Base-by-base conservation (phyloP, 2,797 vertebrate species). In the Amblyopsis hoosieri region DNA sequence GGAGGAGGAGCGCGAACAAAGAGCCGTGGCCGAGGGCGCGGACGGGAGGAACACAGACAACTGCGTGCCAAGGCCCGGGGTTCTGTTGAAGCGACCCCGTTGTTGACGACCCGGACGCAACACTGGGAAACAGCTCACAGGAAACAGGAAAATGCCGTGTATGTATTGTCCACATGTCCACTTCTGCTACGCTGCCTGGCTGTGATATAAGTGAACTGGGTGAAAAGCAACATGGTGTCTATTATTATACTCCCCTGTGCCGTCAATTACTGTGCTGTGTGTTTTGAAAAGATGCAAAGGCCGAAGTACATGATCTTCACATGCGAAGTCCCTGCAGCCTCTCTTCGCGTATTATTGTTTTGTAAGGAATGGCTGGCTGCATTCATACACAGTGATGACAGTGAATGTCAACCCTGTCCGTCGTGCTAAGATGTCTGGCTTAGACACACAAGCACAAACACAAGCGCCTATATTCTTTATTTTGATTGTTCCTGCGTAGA, bases 201-300 rank as follows among this genome's bases (percentile, higher is more conserved):
- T 83, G 72, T 81, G 78, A 90, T 87, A 79, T 81, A 89, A 85
- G 88, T 90, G 85, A 86, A 83, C 77, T 76, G 77, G 85, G 85
- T 81, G 81, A 79, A 88, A 37, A 37, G 33, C 33, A 37, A 37
- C 33, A 37, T 37, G 7, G 33, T 6, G 33, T 37, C 33, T 37
- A 37, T 37, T 37, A 37, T 37, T 37, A 37, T 72, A 71, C 65
- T 70, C 80, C 81, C 81, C 56, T 46, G 72, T 76, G 81, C 78
- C 45, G 82, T 72, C 75, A 90, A 89, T 89, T 80, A 88, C 80
- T 55, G 62, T 47, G 45, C 23, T 23, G 23, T 33, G 45, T 45
- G 15, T 64, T 45, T 14, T 50, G 70, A 37, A 37, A 37, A 37
- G 8, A 37, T 37, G 33, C 5, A 37, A 37, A 8, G 6, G 33